A percentile compares a stretch with the other conserved stretches of the same genome.
Conservation (phyloP, 1,140 invertebrate genomes). For the Zaprionus ghesquierei region DNA sequence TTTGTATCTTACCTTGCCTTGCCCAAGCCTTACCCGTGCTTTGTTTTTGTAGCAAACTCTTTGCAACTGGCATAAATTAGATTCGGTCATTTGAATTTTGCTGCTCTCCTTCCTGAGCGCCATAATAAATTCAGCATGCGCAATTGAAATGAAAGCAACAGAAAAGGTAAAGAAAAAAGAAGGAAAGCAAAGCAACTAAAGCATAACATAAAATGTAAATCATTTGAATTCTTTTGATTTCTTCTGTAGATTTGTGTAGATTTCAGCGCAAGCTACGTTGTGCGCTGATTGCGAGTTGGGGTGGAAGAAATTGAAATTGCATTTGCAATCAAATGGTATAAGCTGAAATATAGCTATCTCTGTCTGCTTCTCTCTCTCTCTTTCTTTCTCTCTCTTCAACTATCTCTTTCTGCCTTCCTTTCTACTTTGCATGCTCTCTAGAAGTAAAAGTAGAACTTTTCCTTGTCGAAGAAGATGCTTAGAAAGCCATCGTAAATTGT, state of each 20-base stretch:
- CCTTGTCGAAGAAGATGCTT: background rate
- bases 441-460: background rate
- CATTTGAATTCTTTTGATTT: conserved; percentile 37
- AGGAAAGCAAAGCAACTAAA: background rate
- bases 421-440: background rate
- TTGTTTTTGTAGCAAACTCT: conserved; percentile 9
- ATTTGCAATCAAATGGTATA: background rate
- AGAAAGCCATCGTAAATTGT: background rate
- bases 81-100: conserved; percentile 55
- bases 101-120: background rate
- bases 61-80: conserved; percentile 64
- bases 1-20: background rate
- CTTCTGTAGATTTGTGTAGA: background rate
- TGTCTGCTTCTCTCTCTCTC: background rate
- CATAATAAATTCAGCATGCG: conserved; percentile 57
- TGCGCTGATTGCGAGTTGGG: background rate
- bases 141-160: conserved; percentile 53
- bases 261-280: background rate
- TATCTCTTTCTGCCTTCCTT: background rate
- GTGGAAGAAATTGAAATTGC: background rate
- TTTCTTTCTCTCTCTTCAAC: background rate
- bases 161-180: background rate
- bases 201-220: conserved; percentile 51
- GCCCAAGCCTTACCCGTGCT: background rate
- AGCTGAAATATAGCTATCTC: background rate